Evolutionary conservation across 1,140 invertebrate species (phyloP).

Genomic region (Drosophila sechellia): DNA sequence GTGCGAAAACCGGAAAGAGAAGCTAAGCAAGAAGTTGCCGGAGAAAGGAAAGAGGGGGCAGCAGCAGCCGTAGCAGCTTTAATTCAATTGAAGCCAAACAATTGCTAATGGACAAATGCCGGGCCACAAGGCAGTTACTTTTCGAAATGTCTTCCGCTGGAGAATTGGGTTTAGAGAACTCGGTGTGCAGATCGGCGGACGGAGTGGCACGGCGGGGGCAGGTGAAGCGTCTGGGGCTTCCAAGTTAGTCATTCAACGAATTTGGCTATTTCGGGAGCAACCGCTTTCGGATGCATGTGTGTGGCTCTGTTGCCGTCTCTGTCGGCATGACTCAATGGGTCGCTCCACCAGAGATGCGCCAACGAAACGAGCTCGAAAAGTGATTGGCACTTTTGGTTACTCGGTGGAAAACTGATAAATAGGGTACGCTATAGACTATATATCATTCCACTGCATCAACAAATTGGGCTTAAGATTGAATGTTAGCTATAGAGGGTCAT

Average conservation of each 20-base stretch:
- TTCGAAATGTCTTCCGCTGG: constrained; percentile 48
- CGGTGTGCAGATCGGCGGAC: background rate
- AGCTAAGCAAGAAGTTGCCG: constrained; percentile 21
- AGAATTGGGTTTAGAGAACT: constrained; percentile 33
- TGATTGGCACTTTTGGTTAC: background rate
- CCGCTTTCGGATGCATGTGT: constrained; percentile 49
- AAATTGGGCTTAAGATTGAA: background rate
- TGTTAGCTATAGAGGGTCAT: background rate
- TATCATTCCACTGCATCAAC: background rate
- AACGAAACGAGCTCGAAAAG: background rate
- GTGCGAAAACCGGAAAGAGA: constrained; percentile 55
- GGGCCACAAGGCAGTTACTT: constrained; percentile 52
- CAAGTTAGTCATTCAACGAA: constrained; percentile 60
- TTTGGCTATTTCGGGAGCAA: constrained; percentile 78
- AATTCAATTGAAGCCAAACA: constrained; percentile 57
- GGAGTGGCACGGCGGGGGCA: no score
- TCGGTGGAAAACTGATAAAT: background rate
- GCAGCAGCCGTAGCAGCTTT: constrained; percentile 18
- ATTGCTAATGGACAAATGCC: constrained; percentile 38
- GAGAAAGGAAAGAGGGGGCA: constrained; percentile 5
- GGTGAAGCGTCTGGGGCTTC: constrained; percentile 9
- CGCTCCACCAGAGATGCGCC: constrained; percentile 30
- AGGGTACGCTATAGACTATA: no score
- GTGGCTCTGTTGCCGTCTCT: constrained; percentile 12
- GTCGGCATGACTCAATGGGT: constrained; percentile 22